Evolutionary conservation across 1,140 invertebrate species (phyloP), one percentile per base, ranked within the genome.

Genomic region (Drosophila pectinifera): DNA sequence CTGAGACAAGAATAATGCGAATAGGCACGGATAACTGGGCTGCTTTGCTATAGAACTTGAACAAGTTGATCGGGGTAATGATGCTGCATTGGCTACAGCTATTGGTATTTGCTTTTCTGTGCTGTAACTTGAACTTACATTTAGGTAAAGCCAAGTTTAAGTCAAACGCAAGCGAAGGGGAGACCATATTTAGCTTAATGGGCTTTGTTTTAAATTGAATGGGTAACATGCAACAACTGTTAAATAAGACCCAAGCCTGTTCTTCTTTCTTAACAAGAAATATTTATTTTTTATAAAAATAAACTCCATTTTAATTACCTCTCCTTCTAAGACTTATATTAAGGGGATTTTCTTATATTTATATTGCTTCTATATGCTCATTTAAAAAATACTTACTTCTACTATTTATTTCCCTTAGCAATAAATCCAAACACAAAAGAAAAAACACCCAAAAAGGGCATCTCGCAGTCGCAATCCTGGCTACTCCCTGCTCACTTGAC

Each of bases 381-480:
- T n/a, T n/a, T n/a, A n/a, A 18, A 8, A 34, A 16, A 26, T 0
- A 20, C 26, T 18, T 31, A 34, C n/a, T 16, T 8, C 2, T 4
- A 39, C 26, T 11, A 5, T 8, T n/a, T n/a, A n/a, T n/a, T 51
- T 10, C 3, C 7, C 2, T 36, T 10, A 1, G 0, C 34, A 51
- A 53, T 53, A 22, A 36, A 20, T 22, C 1, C 22, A 22, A 14
- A 13, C 11, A 7, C 6, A 51, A 5, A 49, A 14, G n/a, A n/a
- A 13, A 13, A 18, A 31, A n/a, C 3, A 3, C 36, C 11, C 6
- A 14, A 14, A 42, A 18, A 43, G 42, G 34, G 64, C 43, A 70
- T 26, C 20, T 16, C 4, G 3, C 13, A 46, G 67, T 70, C 64
- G 64, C 18, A 36, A 48, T 18, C 34, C 24, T 16, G n/a, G 11